phyloP scores from a whole-genome alignment of 2,888 invertebrate species.

The Netelia virgata region DNA sequence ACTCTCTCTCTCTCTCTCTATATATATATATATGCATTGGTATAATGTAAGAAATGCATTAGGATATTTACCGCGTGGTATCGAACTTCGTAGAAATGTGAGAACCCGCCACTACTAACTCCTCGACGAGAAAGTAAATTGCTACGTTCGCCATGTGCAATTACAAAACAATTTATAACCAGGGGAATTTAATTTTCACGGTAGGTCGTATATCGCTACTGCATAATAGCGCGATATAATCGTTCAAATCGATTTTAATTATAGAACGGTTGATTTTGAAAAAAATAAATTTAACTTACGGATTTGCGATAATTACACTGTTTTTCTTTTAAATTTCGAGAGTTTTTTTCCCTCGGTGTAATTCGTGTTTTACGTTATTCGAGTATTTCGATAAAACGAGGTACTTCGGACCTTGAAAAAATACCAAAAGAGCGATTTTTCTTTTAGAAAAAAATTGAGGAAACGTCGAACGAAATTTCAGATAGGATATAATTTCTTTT shows the following conservation, averaged over 20 bases:
- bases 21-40: background rate
- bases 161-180: slow-evolving; percentile 35
- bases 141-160: slow-evolving; percentile 19
- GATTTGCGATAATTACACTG: too few relatives aligned
- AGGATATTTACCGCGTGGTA: background rate
- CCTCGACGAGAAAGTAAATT: slow-evolving; percentile 49
- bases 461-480: too few relatives aligned
- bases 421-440: too few relatives aligned
- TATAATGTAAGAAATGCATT: background rate
- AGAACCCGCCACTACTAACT: slow-evolving; percentile 15
- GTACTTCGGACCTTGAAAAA: too few relatives aligned
- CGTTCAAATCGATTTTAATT: background rate
- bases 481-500: too few relatives aligned
- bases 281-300: too few relatives aligned
- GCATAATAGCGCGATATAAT: background rate
- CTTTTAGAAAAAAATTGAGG: too few relatives aligned
- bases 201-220: background rate
- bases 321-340: too few relatives aligned
- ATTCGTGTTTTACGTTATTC: too few relatives aligned
- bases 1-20: background rate
- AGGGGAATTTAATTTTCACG: slow-evolving; percentile 22
- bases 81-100: slow-evolving; percentile 31
- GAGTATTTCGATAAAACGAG: too few relatives aligned
- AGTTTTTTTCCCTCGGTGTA: too few relatives aligned
- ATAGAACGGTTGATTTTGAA: too few relatives aligned